phyloP scores from a whole-genome alignment of 2,888 invertebrate genomes.

The Chesias legatella region DNA sequence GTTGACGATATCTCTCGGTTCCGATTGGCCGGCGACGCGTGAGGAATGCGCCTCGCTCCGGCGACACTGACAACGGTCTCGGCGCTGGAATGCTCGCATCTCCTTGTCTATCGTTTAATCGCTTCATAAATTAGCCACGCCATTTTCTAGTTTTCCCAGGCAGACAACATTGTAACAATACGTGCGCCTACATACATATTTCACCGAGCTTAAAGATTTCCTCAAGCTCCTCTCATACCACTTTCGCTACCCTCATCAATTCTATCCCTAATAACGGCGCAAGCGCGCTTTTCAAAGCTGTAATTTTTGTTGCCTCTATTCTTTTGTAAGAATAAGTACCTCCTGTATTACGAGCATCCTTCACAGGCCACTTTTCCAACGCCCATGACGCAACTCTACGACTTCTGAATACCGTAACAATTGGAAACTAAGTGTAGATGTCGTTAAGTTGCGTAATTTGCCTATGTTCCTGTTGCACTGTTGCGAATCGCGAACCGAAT shows the following conservation, averaged over 20 bases:
- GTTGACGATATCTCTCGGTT: slow-evolving; percentile 62
- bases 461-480: slow-evolving; percentile 4
- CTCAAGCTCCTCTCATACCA: too few species aligned
- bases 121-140: slow-evolving; percentile 18
- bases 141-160: slow-evolving; percentile 24
- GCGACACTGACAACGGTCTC: slow-evolving; percentile 57
- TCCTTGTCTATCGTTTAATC: slow-evolving; percentile 31
- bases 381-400: slow-evolving; percentile 17
- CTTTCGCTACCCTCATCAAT: background rate
- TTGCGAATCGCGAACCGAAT: background rate
- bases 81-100: slow-evolving; percentile 47
- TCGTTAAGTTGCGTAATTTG: slow-evolving; percentile 9
- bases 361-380: slow-evolving; percentile 24
- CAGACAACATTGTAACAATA: slow-evolving; percentile 2
- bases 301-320: too few species aligned
- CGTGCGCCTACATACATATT: background rate
- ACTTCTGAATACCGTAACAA: slow-evolving; percentile 15
- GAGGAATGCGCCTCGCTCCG: slow-evolving; percentile 66
- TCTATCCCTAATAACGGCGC: background rate
- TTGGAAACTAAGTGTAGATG: slow-evolving; percentile 10
- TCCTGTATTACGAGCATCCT: too few species aligned
- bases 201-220: too few species aligned
- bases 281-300: background rate
- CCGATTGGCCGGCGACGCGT: slow-evolving; percentile 69
- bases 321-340: too few species aligned